Evolutionary conservation across 2,888 invertebrate genomes (phyloP).

Genomic region (Sinopyrophorus schimmeli): DNA sequence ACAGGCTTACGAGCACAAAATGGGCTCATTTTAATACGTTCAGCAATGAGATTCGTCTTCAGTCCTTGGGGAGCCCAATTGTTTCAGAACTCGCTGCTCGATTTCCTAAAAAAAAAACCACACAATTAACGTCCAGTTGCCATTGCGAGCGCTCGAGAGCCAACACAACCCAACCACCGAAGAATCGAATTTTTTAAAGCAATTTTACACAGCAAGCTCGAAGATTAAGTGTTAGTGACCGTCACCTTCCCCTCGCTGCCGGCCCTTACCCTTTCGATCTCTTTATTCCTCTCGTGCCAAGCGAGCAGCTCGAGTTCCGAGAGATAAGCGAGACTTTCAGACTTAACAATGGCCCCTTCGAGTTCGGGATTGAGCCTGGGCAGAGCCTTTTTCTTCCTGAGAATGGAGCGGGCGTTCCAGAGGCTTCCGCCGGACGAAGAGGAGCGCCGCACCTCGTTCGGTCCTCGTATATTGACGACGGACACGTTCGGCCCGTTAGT

Average conservation of each 20-base stretch:
- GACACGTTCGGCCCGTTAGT: slow-evolving; percentile 40
- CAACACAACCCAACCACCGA: too few relatives aligned
- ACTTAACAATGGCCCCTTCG: slow-evolving; percentile 57
- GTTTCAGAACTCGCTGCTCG: slow-evolving; percentile 56
- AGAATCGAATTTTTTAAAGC: too few relatives aligned
- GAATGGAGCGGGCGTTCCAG: slow-evolving; percentile 51
- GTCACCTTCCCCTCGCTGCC: slow-evolving; percentile 35
- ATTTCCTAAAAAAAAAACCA: slow-evolving; percentile 50
- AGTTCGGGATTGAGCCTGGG: slow-evolving; percentile 56
- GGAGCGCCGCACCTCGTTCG: slow-evolving; percentile 26
- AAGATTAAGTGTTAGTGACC: slow-evolving; percentile 20
- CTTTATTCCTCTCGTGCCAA: slow-evolving; percentile 57
- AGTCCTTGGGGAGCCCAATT: slow-evolving; percentile 54
- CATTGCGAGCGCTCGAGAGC: too few relatives aligned
- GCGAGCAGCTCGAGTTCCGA: slow-evolving; percentile 58
- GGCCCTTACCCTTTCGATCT: slow-evolving; percentile 59
- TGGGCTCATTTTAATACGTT: slow-evolving; percentile 15
- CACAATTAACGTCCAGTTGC: too few relatives aligned
- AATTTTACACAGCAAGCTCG: too few relatives aligned
- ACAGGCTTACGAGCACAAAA: too few relatives aligned
- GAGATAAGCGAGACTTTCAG: slow-evolving; percentile 58
- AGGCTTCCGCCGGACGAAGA: slow-evolving; percentile 34
- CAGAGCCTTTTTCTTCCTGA: slow-evolving; percentile 50
- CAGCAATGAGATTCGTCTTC: slow-evolving; percentile 54
- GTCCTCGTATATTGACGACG: slow-evolving; percentile 50